Evolutionary conservation across 2,888 invertebrate genomes (phyloP).

Genomic region (Theodoxus fluviatilis): DNA sequence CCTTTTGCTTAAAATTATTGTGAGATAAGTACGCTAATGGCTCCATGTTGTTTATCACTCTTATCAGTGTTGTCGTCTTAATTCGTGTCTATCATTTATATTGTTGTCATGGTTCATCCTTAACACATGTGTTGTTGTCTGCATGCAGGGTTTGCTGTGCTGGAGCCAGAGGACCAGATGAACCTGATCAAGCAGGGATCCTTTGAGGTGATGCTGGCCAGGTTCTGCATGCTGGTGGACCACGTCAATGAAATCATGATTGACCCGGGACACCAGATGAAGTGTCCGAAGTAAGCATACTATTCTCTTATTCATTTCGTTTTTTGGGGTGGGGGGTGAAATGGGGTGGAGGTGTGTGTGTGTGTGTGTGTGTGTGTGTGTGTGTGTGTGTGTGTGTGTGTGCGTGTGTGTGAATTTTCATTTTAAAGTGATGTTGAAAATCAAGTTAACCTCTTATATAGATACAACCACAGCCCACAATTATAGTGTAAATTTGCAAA

Average conservation of each 20-base stretch:
- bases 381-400: neutral
- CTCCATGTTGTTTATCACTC: neutral
- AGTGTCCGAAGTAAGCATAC: constrained; percentile 56
- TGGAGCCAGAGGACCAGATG: constrained; percentile 64
- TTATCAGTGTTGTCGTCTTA: neutral
- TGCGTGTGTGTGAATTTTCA: neutral
- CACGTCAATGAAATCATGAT: constrained; percentile 56
- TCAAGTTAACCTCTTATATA: neutral
- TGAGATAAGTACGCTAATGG: no score
- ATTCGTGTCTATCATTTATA: neutral
- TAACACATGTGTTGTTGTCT: no score
- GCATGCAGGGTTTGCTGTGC: constrained; percentile 60
- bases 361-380: neutral
- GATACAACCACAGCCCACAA: neutral
- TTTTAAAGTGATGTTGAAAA: neutral
- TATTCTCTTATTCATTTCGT: neutral
- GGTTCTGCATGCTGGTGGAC: constrained; percentile 60
- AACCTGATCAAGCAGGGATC: constrained; percentile 63
- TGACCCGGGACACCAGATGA: constrained; percentile 58
- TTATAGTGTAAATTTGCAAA: neutral
- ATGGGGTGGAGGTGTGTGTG: neutral
- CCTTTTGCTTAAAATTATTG: no score
- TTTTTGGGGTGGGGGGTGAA: neutral
- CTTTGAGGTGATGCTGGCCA: constrained; percentile 62
- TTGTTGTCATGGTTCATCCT: constrained; percentile 47